These are phyloP conservation scores for Drosophila grimshawi DNA, from an alignment of 1,140 invertebrate genomes.

Conservation along the genomic window DNA sequence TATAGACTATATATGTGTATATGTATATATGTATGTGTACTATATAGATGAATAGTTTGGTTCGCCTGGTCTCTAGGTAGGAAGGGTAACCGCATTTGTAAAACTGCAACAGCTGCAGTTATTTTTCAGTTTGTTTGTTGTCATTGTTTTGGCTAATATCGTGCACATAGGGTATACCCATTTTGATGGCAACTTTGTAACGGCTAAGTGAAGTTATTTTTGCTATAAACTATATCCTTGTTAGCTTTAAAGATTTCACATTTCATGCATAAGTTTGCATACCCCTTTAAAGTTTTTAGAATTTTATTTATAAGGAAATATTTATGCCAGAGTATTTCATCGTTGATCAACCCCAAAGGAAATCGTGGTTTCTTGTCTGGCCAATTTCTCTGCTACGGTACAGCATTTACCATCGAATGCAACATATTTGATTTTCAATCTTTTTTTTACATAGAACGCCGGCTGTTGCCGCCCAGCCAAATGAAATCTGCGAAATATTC, in stretches of 20 bases:
- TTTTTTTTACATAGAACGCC: conserved; percentile 14
- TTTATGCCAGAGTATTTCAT: conserved; percentile 1
- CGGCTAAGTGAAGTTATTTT: not conserved
- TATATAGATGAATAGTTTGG: conserved; percentile 19
- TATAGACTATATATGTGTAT: conserved; percentile 22
- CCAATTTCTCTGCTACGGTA: conserved; percentile 3
- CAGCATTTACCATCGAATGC: conserved; percentile 35
- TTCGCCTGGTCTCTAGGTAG: conserved; percentile 6
- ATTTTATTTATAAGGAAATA: too few species aligned
- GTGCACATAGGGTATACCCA: not conserved
- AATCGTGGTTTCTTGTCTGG: conserved; percentile 21
- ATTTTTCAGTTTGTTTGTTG: conserved; percentile 74
- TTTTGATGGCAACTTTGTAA: not conserved
- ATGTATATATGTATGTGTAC: conserved; percentile 9
- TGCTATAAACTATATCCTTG: not conserved
- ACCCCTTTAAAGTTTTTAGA: too few species aligned
- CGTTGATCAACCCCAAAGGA: not conserved
- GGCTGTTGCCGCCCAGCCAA: not conserved
- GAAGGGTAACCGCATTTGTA: conserved; percentile 66
- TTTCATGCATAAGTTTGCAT: too few species aligned
- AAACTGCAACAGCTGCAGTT: conserved; percentile 82
- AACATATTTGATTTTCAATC: conserved; percentile 64
- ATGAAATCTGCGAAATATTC: conserved; percentile 24
- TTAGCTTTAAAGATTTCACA: too few species aligned
- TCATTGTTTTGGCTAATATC: conserved; percentile 34